phyloP scores from a whole-genome alignment of 1,140 invertebrate species.

The Probaryconus sp. region DNA sequence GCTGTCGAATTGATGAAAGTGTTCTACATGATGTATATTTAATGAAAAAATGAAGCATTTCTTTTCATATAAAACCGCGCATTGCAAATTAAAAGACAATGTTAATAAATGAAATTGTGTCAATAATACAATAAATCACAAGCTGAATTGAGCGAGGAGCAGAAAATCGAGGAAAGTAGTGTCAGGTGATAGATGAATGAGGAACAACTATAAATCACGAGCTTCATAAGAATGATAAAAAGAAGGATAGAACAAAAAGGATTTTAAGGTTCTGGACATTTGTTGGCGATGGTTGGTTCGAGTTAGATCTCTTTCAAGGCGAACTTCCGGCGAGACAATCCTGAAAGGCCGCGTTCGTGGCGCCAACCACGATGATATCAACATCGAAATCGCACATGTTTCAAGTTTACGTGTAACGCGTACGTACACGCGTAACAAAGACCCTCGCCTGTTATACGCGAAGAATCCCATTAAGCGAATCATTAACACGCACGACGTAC shows the following conservation, averaged over 20 bases:
- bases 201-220: conserved; percentile 48
- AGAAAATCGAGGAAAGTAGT: conserved; percentile 39
- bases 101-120: conserved; percentile 38
- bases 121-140: conserved; percentile 48
- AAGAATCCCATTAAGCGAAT: conserved; percentile 51
- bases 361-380: conserved; percentile 68
- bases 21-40: no score
- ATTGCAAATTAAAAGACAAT: conserved; percentile 20
- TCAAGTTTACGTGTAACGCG: conserved; percentile 68
- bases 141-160: conserved; percentile 17
- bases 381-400: conserved; percentile 69
- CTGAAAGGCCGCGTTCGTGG: conserved; percentile 53
- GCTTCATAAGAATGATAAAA: conserved; percentile 28
- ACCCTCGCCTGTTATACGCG: conserved; percentile 39
- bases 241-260: conserved; percentile 44
- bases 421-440: conserved; percentile 42
- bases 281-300: conserved; percentile 63
- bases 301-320: conserved; percentile 67
- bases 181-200: conserved; percentile 55
- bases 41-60: no score
- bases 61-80: no score
- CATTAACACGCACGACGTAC: conserved; percentile 51
- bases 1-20: no score
- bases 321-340: conserved; percentile 69
- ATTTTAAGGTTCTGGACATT: conserved; percentile 52